These are phyloP conservation scores for Phocides pigmalion DNA, from an alignment of 1,140 invertebrate genomes.

Conservation along the genomic window DNA sequence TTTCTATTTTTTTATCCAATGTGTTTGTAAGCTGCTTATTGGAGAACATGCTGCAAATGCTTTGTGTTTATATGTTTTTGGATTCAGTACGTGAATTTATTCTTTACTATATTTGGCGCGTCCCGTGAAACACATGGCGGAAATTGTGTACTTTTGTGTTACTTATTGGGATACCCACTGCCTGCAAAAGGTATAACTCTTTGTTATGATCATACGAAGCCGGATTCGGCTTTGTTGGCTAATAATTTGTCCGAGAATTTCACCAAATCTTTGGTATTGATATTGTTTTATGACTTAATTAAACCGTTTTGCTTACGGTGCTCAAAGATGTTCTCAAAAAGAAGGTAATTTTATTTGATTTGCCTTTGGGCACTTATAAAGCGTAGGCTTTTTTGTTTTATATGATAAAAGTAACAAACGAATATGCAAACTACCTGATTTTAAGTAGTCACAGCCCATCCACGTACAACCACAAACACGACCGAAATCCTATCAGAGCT, in stretches of 20 bases:
- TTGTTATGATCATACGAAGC: conserved; percentile 1
- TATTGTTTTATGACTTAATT: neutral
- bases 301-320: neutral
- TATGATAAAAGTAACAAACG: no score
- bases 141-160: conserved; percentile 44
- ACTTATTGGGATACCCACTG: conserved; percentile 42
- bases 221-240: neutral
- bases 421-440: no score
- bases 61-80: conserved; percentile 31
- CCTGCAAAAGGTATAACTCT: conserved; percentile 36
- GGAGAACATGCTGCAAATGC: neutral
- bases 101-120: conserved; percentile 20
- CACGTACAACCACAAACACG: no score
- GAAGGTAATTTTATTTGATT: no score
- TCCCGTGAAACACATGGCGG: conserved; percentile 43
- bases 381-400: no score
- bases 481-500: no score
- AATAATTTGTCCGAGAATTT: neutral
- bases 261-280: neutral
- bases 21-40: conserved; percentile 10
- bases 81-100: conserved; percentile 29
- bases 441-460: no score
- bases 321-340: no score
- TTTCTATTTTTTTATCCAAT: neutral
- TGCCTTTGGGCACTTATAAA: no score